These are phyloP conservation scores for Synchiropus splendidus DNA, from an alignment of 2,113 vertebrate genomes.

Conservation along the genomic window DNA sequence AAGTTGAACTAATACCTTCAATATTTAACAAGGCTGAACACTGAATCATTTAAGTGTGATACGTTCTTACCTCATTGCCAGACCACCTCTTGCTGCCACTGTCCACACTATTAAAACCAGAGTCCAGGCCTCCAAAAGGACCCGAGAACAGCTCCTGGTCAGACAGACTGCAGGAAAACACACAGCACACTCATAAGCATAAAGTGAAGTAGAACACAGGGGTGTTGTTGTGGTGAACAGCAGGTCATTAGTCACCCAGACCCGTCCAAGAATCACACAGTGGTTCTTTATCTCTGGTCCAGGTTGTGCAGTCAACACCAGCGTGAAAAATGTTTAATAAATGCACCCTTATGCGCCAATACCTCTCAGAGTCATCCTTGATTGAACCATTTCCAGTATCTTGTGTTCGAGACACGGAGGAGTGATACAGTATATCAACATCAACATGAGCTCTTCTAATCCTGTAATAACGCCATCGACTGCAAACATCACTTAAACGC, in stretches of 20 bases:
- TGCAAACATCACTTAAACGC: conserved; percentile 1
- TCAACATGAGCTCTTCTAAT: not conserved
- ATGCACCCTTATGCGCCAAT: no score
- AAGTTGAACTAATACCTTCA: no score
- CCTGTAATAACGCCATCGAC: not conserved
- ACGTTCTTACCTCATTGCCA: conserved; percentile 76
- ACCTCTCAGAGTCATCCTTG: no score
- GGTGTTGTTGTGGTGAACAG: not conserved
- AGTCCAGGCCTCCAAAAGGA: conserved; percentile 79
- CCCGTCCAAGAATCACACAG: no score
- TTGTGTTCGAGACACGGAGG: no score
- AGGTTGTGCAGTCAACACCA: no score
- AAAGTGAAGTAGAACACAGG: not conserved
- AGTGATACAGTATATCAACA: not conserved
- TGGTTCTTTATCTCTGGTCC: no score
- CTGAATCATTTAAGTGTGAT: not conserved
- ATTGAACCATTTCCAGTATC: no score
- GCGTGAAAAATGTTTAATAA: no score
- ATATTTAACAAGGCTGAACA: no score
- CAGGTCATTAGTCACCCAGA: not conserved
- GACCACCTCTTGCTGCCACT: conserved; percentile 90
- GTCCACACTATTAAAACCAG: conserved; percentile 87
- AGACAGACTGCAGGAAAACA: conserved; percentile 64
- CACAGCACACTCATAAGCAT: not conserved
- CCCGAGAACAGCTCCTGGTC: conserved; percentile 75